Evolutionary conservation across 37 sponge, comb jelly and placozoan species (phyloP), one percentile per base, ranked within the genome.

Genomic region (Tethya wilhelma): DNA sequence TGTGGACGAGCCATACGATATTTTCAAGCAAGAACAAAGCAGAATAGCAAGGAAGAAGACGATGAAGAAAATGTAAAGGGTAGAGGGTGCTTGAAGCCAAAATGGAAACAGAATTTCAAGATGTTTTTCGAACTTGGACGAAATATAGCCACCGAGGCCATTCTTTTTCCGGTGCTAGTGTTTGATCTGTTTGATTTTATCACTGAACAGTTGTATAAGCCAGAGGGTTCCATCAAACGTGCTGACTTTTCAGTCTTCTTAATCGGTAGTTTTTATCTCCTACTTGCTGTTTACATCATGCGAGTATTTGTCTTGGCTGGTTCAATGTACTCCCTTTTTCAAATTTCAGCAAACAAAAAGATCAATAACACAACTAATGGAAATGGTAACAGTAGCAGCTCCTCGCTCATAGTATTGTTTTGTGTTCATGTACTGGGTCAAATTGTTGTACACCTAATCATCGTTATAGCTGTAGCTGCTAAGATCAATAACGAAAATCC

Each of bases 171-270:
- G 0, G 36, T 86, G 41, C 67, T 86, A 41, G 56, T 86, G 4
- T 73, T 56, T 55, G 87, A 86, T 32, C 67, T 86, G 56, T 79
- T 86, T 79, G 80, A 72, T 28, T 72, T 79, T 26, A 66, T 86
- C 22, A 69, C 25, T 29, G 43, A 26, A 22, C 17, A 39, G 44
- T 31, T 19, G 4, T 69, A 45, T 34, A 20, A 49, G 11, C 46
- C 59, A 2, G 44, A 74, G 28, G 33, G 38, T 29, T 60, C 32
- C 0, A 17, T 4, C n/a, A 76, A 65, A 45, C 23, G 64, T 38
- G 38, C 53, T 8, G 56, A 74, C 56, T 69, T 85, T 28, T 59
- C 63, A 12, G 42, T 77, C 14, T 85, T 85, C 53, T 32, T 77
- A 9, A 45, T 85, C 12, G 71, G 78, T 17, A 23, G 71, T 34